These are phyloP conservation scores for Mixornis gularis DNA, from an alignment of 2,113 vertebrate species.

Conservation along the genomic window DNA sequence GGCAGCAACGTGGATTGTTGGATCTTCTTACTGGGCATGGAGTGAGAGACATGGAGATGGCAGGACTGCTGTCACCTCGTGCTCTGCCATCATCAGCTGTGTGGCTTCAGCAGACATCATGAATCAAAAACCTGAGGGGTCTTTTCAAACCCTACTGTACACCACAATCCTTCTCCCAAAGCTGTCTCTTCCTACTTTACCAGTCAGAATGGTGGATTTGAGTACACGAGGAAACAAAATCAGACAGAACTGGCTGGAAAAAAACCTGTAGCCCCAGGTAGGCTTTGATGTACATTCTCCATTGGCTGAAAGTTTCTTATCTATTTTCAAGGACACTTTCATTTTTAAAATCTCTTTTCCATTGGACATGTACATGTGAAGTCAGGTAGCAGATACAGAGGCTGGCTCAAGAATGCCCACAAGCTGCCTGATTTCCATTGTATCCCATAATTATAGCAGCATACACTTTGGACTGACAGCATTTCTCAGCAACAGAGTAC, in stretches of 20 bases:
- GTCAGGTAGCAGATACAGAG: background rate
- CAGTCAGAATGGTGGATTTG: background rate
- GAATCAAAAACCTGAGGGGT: background rate
- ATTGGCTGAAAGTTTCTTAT: background rate
- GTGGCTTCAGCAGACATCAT: fast-evolving
- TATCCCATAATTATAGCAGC: background rate
- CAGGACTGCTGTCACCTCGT: background rate
- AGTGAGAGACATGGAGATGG: background rate
- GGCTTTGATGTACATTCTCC: background rate
- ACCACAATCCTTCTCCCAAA: background rate
- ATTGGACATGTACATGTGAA: background rate
- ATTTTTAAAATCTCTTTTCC: background rate
- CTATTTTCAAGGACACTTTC: slow-evolving; percentile 10
- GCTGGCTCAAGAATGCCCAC: background rate
- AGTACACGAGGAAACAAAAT: background rate
- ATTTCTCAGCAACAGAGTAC: background rate
- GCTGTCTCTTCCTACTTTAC: background rate
- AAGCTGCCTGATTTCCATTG: background rate
- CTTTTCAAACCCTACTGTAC: background rate
- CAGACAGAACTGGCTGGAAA: background rate
- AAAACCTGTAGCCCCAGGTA: background rate
- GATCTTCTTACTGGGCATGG: background rate
- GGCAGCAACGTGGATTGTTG: fast-evolving
- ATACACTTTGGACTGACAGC: background rate
- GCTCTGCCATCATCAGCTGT: background rate